These are phyloP conservation scores for Otocyon megalotis DNA, from an alignment of 2,113 vertebrate genomes.

Conservation along the genomic window DNA sequence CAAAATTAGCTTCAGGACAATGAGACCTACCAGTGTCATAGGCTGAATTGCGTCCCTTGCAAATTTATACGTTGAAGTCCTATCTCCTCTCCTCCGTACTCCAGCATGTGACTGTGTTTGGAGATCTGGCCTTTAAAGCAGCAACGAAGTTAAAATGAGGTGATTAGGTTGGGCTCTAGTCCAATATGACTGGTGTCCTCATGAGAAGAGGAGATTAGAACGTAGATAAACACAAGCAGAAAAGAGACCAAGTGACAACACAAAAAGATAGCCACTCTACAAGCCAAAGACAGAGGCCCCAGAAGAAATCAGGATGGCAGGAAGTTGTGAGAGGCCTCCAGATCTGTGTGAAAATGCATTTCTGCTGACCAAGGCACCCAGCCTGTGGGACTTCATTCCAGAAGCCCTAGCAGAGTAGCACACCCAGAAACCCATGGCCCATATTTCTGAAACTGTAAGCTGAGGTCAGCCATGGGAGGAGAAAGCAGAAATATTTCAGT, in stretches of 20 bases:
- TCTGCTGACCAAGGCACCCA: neutral
- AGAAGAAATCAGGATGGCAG: too few relatives aligned
- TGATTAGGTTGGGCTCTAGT: neutral
- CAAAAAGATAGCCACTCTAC: neutral
- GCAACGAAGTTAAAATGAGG: neutral
- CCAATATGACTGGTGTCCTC: neutral
- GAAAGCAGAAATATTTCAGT: neutral
- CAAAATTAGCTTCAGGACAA: neutral
- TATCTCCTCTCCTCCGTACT: neutral
- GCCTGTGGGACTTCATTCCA: neutral
- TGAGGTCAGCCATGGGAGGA: neutral
- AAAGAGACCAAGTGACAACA: rapidly evolving
- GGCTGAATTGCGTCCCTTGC: rapidly evolving
- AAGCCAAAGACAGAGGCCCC: neutral
- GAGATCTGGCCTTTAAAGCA: neutral
- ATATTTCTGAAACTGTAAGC: neutral
- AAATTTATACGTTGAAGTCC: neutral
- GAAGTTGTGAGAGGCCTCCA: neutral
- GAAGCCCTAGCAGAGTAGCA: rapidly evolving
- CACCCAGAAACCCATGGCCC: neutral
- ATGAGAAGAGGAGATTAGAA: neutral
- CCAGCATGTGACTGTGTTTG: neutral
- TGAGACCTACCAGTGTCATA: neutral
- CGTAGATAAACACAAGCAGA: neutral
- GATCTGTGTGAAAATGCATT: neutral